Percentiles rank a stretch among this genome's conserved stretches.
Conservation (phyloP, 2,113 vertebrate genomes). For the Astur gentilis region DNA sequence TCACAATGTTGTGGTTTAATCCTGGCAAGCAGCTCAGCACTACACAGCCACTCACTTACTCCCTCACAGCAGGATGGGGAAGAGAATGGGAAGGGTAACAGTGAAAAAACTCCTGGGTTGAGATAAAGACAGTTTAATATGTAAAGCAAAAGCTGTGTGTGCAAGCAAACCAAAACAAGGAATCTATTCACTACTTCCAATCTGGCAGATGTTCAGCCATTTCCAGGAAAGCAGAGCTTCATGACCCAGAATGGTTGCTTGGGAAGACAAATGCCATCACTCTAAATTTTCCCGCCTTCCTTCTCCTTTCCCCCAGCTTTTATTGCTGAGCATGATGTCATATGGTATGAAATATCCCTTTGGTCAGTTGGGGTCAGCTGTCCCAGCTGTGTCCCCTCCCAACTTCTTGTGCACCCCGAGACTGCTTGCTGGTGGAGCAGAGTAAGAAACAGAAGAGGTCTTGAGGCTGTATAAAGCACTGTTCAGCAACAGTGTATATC, state of each 20-base stretch:
- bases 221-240: neutral
- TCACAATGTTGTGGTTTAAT: neutral
- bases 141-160: neutral
- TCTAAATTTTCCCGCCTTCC: neutral
- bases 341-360: neutral
- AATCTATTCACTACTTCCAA: neutral
- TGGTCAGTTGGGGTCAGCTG: neutral
- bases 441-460: neutral
- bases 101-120: neutral
- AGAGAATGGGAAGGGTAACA: neutral
- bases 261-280: neutral
- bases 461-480: neutral
- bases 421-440: accelerated
- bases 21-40: neutral
- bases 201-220: neutral
- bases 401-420: neutral
- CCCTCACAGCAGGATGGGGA: accelerated
- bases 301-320: neutral
- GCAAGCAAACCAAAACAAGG: neutral
- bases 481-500: neutral
- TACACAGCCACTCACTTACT: neutral
- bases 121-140: neutral
- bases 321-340: neutral
- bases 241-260: accelerated
- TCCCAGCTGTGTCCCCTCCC: neutral